Conservation (phyloP, 2,888 invertebrate genomes). For the Fragum sueziense region DNA sequence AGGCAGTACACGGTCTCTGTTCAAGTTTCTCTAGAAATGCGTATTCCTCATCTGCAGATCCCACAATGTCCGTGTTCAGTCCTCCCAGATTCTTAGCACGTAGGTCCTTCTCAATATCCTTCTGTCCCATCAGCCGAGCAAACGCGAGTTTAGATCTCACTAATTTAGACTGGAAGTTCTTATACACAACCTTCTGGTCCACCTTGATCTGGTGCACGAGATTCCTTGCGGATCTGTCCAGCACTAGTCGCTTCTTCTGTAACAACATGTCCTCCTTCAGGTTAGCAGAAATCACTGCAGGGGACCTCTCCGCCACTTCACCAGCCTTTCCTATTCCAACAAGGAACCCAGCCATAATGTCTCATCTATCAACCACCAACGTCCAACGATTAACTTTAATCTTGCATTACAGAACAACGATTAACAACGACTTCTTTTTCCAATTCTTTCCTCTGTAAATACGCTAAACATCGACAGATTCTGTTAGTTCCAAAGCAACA, state of each 20-base stretch:
- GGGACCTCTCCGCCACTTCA: constrained; percentile 69
- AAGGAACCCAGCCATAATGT: constrained; percentile 47
- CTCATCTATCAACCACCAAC: too few relatives aligned
- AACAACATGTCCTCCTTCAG: constrained; percentile 71
- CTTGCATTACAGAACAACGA: too few relatives aligned
- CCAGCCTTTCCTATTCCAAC: constrained; percentile 52
- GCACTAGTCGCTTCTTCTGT: constrained; percentile 63
- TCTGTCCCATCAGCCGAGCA: constrained; percentile 67
- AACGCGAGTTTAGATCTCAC: constrained; percentile 67
- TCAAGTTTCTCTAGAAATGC: constrained; percentile 67
- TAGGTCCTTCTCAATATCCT: constrained; percentile 63
- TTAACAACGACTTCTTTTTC: too few relatives aligned
- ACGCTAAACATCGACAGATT: too few relatives aligned
- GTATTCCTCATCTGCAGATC: constrained; percentile 65
- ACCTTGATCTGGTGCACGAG: constrained; percentile 69
- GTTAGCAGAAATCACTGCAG: constrained; percentile 69
- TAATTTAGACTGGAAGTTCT: constrained; percentile 68
- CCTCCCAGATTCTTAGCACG: constrained; percentile 63
- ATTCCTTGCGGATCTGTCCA: constrained; percentile 65
- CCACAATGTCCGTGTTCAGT: constrained; percentile 65
- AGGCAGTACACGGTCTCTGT: constrained; percentile 57
- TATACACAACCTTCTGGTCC: constrained; percentile 71
- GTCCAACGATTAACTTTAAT: too few relatives aligned
- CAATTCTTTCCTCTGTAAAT: too few relatives aligned
- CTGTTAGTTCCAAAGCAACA: too few relatives aligned